Percentiles rank a stretch among this genome's conserved stretches.
Evolutionary conservation across 2,113 vertebrate genomes (phyloP).

Genomic region (Phylloscopus whistleri): DNA sequence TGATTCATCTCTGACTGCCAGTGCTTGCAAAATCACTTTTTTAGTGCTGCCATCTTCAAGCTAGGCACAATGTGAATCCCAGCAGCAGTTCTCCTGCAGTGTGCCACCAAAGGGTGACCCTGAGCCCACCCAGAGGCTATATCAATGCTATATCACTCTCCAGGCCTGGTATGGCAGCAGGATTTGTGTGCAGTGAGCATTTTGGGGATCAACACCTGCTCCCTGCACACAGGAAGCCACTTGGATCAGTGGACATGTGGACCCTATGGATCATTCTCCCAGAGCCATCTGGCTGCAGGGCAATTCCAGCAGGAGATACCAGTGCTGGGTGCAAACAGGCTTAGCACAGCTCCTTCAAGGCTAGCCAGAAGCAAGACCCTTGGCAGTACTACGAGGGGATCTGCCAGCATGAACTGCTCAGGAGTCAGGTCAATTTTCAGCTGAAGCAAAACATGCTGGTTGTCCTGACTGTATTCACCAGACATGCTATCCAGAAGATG

Average conservation of each 20-base stretch:
- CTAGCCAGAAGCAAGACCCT: neutral
- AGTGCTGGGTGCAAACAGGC: neutral
- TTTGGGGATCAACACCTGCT: rapidly evolving
- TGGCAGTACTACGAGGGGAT: neutral
- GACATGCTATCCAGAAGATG: neutral
- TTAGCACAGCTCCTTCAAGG: neutral
- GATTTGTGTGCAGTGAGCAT: neutral
- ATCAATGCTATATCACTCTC: neutral
- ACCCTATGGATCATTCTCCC: neutral
- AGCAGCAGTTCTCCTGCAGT: neutral
- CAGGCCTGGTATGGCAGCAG: neutral
- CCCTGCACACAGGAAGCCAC: neutral
- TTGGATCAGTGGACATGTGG: neutral
- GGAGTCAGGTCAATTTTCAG: neutral
- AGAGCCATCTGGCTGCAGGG: neutral
- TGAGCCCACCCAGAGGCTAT: neutral
- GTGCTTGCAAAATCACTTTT: neutral
- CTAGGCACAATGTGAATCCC: neutral
- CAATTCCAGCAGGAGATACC: neutral
- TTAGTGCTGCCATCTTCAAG: neutral
- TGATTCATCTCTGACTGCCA: neutral
- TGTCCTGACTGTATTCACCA: neutral
- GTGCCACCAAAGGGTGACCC: neutral
- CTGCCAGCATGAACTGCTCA: neutral
- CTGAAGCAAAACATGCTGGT: neutral